phyloP scores from a whole-genome alignment of 2,113 vertebrate genomes.

The Callionymus lyra region DNA sequence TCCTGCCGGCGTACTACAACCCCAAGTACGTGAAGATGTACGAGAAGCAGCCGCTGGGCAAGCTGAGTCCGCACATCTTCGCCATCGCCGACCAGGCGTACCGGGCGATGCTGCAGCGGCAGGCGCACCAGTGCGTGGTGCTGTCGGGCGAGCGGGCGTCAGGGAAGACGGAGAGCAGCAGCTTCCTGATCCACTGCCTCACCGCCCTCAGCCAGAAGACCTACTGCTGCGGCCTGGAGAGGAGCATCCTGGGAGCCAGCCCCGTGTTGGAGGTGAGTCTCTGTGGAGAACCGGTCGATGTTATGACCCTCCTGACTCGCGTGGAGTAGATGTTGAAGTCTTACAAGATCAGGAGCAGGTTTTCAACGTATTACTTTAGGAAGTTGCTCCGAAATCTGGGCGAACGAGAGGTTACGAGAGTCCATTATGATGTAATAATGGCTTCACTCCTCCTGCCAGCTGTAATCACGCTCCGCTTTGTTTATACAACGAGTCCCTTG shows the following conservation, averaged over 20 bases:
- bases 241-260: slow-evolving; percentile 86
- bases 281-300: too few species aligned
- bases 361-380: too few species aligned
- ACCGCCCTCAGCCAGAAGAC: slow-evolving; percentile 89
- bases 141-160: slow-evolving; percentile 90
- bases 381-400: too few species aligned
- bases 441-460: too few species aligned
- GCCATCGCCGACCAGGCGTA: slow-evolving; percentile 84
- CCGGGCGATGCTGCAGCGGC: slow-evolving; percentile 79
- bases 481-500: too few species aligned
- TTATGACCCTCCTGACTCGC: too few species aligned
- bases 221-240: slow-evolving; percentile 78
- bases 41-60: slow-evolving; percentile 84
- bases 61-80: slow-evolving; percentile 87
- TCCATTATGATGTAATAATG: too few species aligned
- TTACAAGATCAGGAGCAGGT: too few species aligned
- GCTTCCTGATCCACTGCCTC: slow-evolving; percentile 91
- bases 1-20: slow-evolving; percentile 92
- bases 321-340: too few species aligned
- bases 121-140: slow-evolving; percentile 82
- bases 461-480: too few species aligned
- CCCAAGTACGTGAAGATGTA: slow-evolving; percentile 93
- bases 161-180: slow-evolving; percentile 92
- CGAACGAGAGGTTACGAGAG: too few species aligned
- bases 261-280: slow-evolving; percentile 85